phyloP scores from a whole-genome alignment of 1,140 invertebrate species.

The Triops cancriformis region DNA sequence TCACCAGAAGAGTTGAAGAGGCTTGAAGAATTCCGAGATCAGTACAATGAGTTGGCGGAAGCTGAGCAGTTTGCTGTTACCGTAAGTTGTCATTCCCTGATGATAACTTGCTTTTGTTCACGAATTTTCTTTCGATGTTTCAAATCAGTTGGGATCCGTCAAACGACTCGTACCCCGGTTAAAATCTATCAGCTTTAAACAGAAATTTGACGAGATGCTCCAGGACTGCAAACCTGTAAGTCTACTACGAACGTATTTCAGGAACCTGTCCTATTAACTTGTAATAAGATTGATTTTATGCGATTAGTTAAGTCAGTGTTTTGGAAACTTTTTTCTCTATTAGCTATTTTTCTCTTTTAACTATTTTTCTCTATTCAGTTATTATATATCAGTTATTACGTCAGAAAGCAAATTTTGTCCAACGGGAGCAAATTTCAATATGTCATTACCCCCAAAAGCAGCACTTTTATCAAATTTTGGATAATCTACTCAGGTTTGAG shows the following conservation, averaged over 20 bases:
- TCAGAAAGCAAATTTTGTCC: too few relatives aligned
- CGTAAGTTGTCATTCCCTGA: slow-evolving; percentile 47
- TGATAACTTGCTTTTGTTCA: background rate
- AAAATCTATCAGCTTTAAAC: slow-evolving; percentile 82
- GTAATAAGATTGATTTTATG: too few relatives aligned
- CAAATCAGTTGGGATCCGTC: slow-evolving; percentile 57
- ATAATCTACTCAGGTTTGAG: too few relatives aligned
- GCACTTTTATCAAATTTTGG: too few relatives aligned
- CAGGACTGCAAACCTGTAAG: slow-evolving; percentile 84
- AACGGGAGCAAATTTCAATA: too few relatives aligned
- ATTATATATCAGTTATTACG: too few relatives aligned
- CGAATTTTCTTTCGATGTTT: slow-evolving; percentile 29
- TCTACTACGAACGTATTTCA: slow-evolving; percentile 23
- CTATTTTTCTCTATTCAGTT: too few relatives aligned
- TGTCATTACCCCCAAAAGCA: too few relatives aligned
- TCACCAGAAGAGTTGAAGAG: slow-evolving; percentile 77
- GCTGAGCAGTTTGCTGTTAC: slow-evolving; percentile 91
- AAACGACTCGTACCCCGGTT: slow-evolving; percentile 80
- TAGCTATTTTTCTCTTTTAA: too few relatives aligned
- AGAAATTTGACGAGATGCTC: slow-evolving; percentile 70
- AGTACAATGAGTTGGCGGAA: slow-evolving; percentile 73
- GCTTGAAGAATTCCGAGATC: slow-evolving; percentile 65
- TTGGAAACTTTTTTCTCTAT: too few relatives aligned
- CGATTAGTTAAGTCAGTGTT: too few relatives aligned
- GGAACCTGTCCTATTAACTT: background rate